Evolutionary conservation across 2,113 vertebrate species (phyloP), one percentile per base, ranked within the genome.

Genomic region (Megaceryle torquata): DNA sequence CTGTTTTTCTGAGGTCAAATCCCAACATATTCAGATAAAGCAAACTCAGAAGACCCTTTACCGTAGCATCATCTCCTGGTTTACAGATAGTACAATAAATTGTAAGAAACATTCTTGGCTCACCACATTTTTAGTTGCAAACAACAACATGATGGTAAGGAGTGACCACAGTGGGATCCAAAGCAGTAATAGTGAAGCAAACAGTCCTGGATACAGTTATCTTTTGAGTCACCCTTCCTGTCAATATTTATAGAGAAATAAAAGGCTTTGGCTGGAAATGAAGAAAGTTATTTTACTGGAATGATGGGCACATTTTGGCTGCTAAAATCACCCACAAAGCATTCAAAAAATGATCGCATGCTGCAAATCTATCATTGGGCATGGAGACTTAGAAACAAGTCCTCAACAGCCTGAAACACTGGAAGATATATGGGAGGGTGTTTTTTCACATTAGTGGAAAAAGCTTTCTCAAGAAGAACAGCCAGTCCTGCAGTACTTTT

Each of bases 141-240:
- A 59, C 74, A 91, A 91, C n/a, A 91, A 44, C 28, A 35, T 7
- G 59, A 72, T 11, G 59, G 86, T 54, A 81, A 93, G 65, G 64
- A 92, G 53, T 54, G 50, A 91, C 92, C 86, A 74, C 65, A 89
- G 80, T 53, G 43, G 77, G 88, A 92, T 82, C 50, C 78, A 54
- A 77, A 91, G 88, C 77, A 78, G 61, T 41, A 71, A n/a, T 7
- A 44, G 80, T 83, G 86, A 0, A 2, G 80, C 0, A 1, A 76
- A 8, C 78, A 67, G 70, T 54, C 78, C 86, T 94, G 91, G 79
- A 48, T 51, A 10, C 44, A 72, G 86, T 85, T 93, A 67, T 87
- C 93, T 88, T 91, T 93, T 96, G 93, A 96, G 92, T 94, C 95
- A 96, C 70, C 67, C 88, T 96, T 96, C 92, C 95, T 96, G 92